Conservation (phyloP, 1,140 invertebrate species). For the Microplitis mediator region DNA sequence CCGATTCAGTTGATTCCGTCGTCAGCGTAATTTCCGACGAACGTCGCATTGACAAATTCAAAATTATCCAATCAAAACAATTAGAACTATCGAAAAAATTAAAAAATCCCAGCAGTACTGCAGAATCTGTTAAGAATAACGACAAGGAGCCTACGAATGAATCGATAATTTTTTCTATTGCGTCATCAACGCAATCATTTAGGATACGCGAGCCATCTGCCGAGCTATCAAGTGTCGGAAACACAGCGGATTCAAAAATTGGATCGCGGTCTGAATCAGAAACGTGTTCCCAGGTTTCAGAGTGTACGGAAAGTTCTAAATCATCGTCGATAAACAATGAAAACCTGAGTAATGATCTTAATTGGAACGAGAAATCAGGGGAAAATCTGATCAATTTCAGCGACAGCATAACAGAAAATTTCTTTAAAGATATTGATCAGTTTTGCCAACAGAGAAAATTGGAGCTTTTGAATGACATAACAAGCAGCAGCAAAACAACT, state of each 20-base stretch:
- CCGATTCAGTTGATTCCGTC: constrained; percentile 84
- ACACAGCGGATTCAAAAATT: constrained; percentile 70
- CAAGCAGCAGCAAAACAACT: background rate
- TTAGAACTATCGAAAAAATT: background rate
- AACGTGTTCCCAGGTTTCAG: background rate
- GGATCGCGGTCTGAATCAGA: constrained; percentile 1
- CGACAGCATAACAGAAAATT: constrained; percentile 75
- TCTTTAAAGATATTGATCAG: constrained; percentile 77
- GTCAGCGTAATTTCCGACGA: constrained; percentile 70
- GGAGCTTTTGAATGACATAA: constrained; percentile 17
- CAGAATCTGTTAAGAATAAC: background rate
- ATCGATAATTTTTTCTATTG: background rate
- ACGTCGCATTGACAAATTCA: constrained; percentile 44
- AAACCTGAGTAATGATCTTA: constrained; percentile 52
- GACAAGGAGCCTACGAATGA: background rate
- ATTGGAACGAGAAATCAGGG: constrained; percentile 69
- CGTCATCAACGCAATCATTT: constrained; percentile 46
- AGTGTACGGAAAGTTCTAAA: background rate
- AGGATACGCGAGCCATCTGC: constrained; percentile 69
- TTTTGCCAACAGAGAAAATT: constrained; percentile 53
- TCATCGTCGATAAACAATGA: background rate
- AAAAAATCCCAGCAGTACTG: background rate
- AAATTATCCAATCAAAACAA: background rate
- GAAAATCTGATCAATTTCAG: constrained; percentile 78
- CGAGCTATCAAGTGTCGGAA: constrained; percentile 71